These are phyloP conservation scores for Chironomus tentans DNA, from an alignment of 2,888 invertebrate species.

Conservation along the genomic window DNA sequence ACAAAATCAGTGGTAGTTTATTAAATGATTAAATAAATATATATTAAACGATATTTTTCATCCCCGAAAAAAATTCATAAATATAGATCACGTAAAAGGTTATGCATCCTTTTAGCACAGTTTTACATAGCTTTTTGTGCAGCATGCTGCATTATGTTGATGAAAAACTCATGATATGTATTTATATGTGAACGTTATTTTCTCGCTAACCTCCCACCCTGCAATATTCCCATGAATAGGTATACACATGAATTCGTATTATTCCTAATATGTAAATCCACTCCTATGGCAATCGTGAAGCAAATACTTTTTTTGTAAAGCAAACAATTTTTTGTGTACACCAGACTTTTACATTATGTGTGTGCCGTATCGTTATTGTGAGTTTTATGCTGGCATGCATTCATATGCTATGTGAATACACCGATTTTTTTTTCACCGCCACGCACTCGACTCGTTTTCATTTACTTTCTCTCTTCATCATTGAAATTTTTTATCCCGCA, in stretches of 20 bases:
- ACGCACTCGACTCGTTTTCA: background rate
- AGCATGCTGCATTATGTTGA: conserved; percentile 13
- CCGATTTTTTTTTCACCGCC: conserved; percentile 2
- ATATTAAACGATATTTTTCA: background rate
- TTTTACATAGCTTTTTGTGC: background rate
- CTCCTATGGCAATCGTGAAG: background rate
- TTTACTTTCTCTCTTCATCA: background rate
- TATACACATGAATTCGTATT: background rate
- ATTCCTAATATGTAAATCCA: conserved; percentile 14
- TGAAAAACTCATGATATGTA: conserved; percentile 11
- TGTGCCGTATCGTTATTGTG: background rate
- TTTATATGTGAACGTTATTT: background rate
- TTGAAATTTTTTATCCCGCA: background rate
- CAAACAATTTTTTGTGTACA: background rate
- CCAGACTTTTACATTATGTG: background rate
- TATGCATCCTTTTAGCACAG: background rate
- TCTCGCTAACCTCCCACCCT: background rate
- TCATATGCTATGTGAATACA: background rate
- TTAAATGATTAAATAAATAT: conserved; percentile 6
- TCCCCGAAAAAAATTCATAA: too few relatives aligned
- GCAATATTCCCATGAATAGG: background rate
- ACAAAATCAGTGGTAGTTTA: background rate
- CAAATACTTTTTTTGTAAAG: background rate
- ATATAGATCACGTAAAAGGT: too few relatives aligned
- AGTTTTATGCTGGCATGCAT: conserved; percentile 26